These are phyloP conservation scores for Salminus brasiliensis DNA, from an alignment of 2,113 vertebrate species.

Conservation along the genomic window DNA sequence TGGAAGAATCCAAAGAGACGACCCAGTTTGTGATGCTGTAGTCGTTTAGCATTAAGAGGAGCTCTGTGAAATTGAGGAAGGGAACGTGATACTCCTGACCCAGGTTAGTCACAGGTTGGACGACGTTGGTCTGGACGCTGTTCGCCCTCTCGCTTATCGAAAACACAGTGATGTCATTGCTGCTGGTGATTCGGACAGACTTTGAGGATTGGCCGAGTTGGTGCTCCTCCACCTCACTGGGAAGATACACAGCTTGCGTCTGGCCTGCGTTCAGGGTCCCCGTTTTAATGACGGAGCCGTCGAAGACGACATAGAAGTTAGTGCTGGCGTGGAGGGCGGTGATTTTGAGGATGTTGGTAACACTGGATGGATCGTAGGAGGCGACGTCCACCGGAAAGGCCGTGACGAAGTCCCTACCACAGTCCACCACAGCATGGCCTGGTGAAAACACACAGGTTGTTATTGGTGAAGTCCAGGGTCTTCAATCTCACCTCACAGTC, in stretches of 20 bases:
- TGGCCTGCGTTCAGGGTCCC: neutral
- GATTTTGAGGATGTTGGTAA: conserved; percentile 38
- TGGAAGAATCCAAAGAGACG: neutral
- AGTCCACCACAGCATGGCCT: neutral
- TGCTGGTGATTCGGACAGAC: conserved; percentile 35
- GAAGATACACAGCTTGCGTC: neutral
- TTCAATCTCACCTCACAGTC: no score
- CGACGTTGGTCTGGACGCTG: conserved; percentile 61
- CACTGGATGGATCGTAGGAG: conserved; percentile 17
- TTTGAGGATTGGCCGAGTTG: fast-evolving
- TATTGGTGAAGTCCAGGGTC: neutral
- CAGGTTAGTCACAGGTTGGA: conserved; percentile 52
- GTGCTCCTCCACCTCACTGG: conserved; percentile 33
- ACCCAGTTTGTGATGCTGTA: neutral
- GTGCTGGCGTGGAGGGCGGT: conserved; percentile 6
- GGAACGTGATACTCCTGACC: conserved; percentile 63
- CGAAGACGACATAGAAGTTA: fast-evolving
- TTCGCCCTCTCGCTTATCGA: conserved; percentile 16
- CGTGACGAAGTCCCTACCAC: conserved; percentile 51
- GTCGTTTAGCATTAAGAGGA: neutral
- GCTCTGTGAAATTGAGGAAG: neutral
- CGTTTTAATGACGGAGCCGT: fast-evolving
- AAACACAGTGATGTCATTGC: conserved; percentile 40
- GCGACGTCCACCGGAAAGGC: conserved; percentile 76
- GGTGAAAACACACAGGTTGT: neutral